These are phyloP conservation scores for Villa cingulata DNA, from an alignment of 2,888 invertebrate genomes.

Conservation along the genomic window DNA sequence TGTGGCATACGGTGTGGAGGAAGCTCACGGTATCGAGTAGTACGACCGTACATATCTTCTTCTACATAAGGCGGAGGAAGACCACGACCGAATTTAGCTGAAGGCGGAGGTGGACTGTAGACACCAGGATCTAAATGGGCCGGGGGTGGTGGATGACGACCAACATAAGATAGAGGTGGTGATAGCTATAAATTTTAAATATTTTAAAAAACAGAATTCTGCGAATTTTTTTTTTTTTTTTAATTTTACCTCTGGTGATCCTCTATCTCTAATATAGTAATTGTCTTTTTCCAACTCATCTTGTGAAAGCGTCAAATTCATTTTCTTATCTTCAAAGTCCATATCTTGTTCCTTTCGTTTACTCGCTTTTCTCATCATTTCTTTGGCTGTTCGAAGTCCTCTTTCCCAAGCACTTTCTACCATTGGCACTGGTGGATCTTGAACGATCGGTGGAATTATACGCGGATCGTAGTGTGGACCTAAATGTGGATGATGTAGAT, in stretches of 20 bases:
- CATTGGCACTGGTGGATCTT: conserved; percentile 37
- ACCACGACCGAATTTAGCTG: conserved; percentile 23
- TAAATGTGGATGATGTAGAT: conserved; percentile 28
- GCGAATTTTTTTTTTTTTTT: too few species aligned
- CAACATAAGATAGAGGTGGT: conserved; percentile 4
- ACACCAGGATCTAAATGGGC: conserved; percentile 19
- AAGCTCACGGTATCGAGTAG: conserved; percentile 39
- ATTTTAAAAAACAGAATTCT: neutral
- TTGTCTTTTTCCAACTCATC: conserved; percentile 64
- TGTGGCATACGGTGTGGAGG: conserved; percentile 44
- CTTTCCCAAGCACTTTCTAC: conserved; percentile 94
- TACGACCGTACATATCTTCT: conserved; percentile 34
- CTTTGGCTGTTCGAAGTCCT: conserved; percentile 87
- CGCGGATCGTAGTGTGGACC: conserved; percentile 31
- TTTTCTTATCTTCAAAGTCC: conserved; percentile 90
- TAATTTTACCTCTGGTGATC: conserved; percentile 38
- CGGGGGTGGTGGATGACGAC: conserved; percentile 18
- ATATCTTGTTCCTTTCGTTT: conserved; percentile 89
- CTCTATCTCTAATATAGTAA: conserved; percentile 55
- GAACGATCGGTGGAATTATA: conserved; percentile 16
- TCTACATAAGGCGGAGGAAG: conserved; percentile 31
- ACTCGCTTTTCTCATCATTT: conserved; percentile 80
- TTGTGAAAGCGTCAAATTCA: conserved; percentile 64
- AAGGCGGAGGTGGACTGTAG: conserved; percentile 31
- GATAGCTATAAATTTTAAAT: neutral